phyloP scores from a whole-genome alignment of 2,797 vertebrate genomes.

The Clamator glandarius region DNA sequence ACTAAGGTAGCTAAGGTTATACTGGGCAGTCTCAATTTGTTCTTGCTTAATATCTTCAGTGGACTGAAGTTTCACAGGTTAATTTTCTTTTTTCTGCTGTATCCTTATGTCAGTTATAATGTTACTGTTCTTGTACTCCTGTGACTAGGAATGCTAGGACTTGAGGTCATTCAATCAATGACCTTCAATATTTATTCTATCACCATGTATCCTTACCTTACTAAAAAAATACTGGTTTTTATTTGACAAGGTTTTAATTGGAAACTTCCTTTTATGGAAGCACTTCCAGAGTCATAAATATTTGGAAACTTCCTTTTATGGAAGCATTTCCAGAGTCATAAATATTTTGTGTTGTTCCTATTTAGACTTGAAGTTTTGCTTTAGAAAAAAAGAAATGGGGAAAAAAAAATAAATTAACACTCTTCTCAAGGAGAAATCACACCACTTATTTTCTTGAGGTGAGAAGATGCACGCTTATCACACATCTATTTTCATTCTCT shows the following conservation, averaged over 20 bases:
- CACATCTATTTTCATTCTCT: not conserved
- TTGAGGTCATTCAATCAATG: not conserved
- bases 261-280: not conserved
- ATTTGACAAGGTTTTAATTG: not conserved
- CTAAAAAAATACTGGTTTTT: not conserved
- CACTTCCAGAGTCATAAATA: not conserved
- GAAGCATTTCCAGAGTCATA: not conserved
- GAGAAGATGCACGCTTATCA: not conserved
- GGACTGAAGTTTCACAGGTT: not conserved
- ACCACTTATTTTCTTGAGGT: not conserved
- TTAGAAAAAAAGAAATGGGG: not conserved
- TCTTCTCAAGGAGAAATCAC: not conserved
- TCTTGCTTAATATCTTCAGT: not conserved
- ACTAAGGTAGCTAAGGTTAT: not conserved
- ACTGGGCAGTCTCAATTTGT: not conserved
- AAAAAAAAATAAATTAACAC: not conserved
- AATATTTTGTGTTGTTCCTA: not conserved
- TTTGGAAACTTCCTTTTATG: not conserved
- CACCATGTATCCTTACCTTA: not conserved
- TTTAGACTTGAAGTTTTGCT: not conserved
- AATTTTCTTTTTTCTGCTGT: not conserved
- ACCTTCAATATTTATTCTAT: not conserved
- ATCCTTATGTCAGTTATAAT: not conserved
- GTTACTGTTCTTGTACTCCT: not conserved
- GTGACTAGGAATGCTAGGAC: not conserved